Conservation (phyloP, 2,113 vertebrate genomes). For the Xenus cinereus region DNA sequence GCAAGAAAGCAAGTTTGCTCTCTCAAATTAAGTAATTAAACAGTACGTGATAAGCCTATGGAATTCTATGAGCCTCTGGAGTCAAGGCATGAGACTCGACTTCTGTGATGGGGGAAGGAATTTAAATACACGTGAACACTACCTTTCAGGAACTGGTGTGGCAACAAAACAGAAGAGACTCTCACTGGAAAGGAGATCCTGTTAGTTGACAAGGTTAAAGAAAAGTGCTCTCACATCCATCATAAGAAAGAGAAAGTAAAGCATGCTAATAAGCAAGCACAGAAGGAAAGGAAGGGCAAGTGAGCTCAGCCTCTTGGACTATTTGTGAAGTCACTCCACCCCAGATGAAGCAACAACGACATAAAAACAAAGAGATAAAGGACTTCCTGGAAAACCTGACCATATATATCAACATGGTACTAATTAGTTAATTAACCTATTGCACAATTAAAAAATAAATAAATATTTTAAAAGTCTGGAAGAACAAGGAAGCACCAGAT, state of each 20-base stretch:
- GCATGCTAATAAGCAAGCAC: background rate
- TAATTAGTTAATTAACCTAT: constrained; percentile 43
- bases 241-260: constrained; percentile 2
- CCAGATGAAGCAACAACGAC: constrained; percentile 17
- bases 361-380: background rate
- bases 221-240: background rate
- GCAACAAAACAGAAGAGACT: background rate
- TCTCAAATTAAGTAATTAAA: constrained; percentile 48
- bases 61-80: background rate
- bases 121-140: background rate
- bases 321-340: background rate
- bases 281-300: background rate
- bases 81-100: background rate
- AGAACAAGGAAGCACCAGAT: constrained; percentile 15
- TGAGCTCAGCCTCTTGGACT: background rate
- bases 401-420: background rate
- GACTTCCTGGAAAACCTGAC: constrained; percentile 48
- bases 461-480: constrained; percentile 9
- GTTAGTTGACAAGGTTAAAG: background rate
- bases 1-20: constrained; percentile 19
- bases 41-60: background rate
- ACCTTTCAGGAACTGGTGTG: background rate
- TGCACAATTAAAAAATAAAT: constrained; percentile 37
- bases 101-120: background rate
- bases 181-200: background rate